Conservation (phyloP, 37 sponge, comb jelly and placozoan genomes). For the Amphimedon queenslandica region DNA sequence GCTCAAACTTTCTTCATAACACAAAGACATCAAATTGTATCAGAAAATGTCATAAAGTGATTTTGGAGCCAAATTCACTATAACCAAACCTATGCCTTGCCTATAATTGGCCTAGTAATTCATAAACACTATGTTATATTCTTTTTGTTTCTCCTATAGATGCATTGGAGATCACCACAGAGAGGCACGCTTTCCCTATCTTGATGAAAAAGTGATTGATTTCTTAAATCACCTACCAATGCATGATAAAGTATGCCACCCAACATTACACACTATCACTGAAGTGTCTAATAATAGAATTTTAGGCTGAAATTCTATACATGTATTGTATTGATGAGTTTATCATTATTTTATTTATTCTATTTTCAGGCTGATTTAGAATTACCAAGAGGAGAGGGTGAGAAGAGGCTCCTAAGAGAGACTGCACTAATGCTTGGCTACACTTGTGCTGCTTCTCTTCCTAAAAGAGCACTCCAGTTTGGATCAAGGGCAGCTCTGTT, state of each 20-base stretch:
- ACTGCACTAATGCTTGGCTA: slow-evolving; percentile 79
- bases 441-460: slow-evolving; percentile 41
- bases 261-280: too few species aligned
- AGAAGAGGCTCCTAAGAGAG: slow-evolving; percentile 87
- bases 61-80: too few species aligned
- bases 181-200: slow-evolving; percentile 91
- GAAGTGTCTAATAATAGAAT: too few species aligned
- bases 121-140: too few species aligned
- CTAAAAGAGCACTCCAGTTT: slow-evolving; percentile 98
- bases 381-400: slow-evolving; percentile 86
- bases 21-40: too few species aligned
- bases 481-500: slow-evolving; percentile 88
- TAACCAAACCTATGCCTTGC: too few species aligned
- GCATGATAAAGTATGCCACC: slow-evolving; percentile 55
- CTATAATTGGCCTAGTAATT: too few species aligned
- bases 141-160: slow-evolving; percentile 21
- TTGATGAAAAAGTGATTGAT: slow-evolving; percentile 92
- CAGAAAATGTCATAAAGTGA: too few species aligned
- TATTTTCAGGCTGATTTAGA: slow-evolving; percentile 88
- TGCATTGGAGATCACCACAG: slow-evolving; percentile 88
- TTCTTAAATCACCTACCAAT: slow-evolving; percentile 80
- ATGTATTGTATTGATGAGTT: too few species aligned
- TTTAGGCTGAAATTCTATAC: too few species aligned
- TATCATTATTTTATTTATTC: too few species aligned
- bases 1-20: too few species aligned